Percentiles rank a stretch among this genome's conserved stretches.
These are phyloP conservation scores for Todus mexicanus DNA, from an alignment of 2,797 vertebrate genomes.

Conservation along the genomic window DNA sequence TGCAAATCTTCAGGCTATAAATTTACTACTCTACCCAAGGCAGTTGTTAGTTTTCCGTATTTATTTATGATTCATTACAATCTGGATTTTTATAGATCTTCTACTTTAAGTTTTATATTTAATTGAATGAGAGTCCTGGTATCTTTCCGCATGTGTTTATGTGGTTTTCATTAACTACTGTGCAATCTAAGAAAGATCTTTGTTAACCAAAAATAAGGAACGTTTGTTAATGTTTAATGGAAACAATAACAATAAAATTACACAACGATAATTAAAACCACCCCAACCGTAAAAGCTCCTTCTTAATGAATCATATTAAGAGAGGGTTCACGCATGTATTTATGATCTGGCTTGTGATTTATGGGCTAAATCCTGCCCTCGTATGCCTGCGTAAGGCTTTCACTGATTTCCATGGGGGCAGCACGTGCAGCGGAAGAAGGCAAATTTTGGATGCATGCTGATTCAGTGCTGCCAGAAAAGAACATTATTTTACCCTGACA, in stretches of 20 bases:
- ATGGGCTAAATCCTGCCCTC: slow-evolving; percentile 39
- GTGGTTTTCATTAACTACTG: slow-evolving; percentile 75
- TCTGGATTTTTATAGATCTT: slow-evolving; percentile 66
- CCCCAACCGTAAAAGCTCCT: slow-evolving; percentile 57
- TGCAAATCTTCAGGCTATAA: slow-evolving; percentile 69
- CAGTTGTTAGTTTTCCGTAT: slow-evolving; percentile 48
- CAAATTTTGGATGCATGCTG: slow-evolving; percentile 40
- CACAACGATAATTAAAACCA: slow-evolving; percentile 74
- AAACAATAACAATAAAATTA: slow-evolving; percentile 69
- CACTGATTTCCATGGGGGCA: slow-evolving; percentile 42
- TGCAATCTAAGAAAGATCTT: slow-evolving; percentile 65
- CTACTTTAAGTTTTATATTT: slow-evolving; percentile 59
- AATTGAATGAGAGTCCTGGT: slow-evolving; percentile 62
- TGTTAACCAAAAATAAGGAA: slow-evolving; percentile 71
- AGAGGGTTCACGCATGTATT: slow-evolving; percentile 56
- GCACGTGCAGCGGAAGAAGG: slow-evolving; percentile 10
- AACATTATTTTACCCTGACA: slow-evolving; percentile 23
- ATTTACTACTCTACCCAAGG: slow-evolving; percentile 41
- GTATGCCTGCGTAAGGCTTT: not conserved
- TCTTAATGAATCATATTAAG: slow-evolving; percentile 69
- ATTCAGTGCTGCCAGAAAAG: slow-evolving; percentile 28
- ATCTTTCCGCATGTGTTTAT: slow-evolving; percentile 63
- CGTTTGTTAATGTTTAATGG: slow-evolving; percentile 73
- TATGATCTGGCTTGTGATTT: slow-evolving; percentile 58
- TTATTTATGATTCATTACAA: slow-evolving; percentile 72